Evolutionary conservation across 2,888 invertebrate genomes (phyloP), one percentile per base, ranked within the genome.

Genomic region (Rhogogaster chlorosoma): DNA sequence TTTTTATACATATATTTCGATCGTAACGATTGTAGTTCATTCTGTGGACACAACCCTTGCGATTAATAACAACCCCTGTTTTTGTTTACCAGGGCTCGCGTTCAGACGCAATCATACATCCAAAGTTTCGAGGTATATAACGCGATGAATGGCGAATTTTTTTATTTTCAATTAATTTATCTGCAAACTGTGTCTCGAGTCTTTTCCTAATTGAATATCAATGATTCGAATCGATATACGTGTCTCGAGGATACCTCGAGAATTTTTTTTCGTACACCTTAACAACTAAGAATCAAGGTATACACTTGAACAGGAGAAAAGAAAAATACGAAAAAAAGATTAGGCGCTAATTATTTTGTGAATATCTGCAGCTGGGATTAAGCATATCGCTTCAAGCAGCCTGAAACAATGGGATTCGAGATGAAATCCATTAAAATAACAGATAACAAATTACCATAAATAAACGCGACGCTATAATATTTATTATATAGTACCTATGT

Each of bases 61-160:
- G 67, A 32, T 5, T 32, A 67, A 67, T 67, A 29, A 67, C 67
- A 67, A 67, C 67, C 67, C 32, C 32, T 32, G 67, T 67, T 67
- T 67, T 61, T 61, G 61, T 61, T 61, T 26, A 12, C 61, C 61
- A 26, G 61, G 26, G 26, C 12, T 61, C 26, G 61, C 61, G 61
- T 61, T 9, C 61, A 61, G 61, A 26, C 61, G 22, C 22, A 26
- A 61, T 61, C 26, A 61, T 61, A 26, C 22, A 61, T 61, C 26
- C 61, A 26, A 61, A 61, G 26, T 10, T 61, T 26, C 6, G 61
- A 26, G 7, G 61, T 22, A 26, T 61, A n/a, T n/a, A n/a, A n/a
- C n/a, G n/a, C n/a, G n/a, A 53, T 53, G n/a, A n/a, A n/a, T n/a
- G n/a, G 5, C 7, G 53, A n/a, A 53, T n/a, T n/a, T n/a, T n/a